Percentiles rank a stretch among this genome's conserved stretches.
These are phyloP conservation scores for Drosophila ustulata DNA, from an alignment of 2,888 invertebrate species.

Conservation along the genomic window DNA sequence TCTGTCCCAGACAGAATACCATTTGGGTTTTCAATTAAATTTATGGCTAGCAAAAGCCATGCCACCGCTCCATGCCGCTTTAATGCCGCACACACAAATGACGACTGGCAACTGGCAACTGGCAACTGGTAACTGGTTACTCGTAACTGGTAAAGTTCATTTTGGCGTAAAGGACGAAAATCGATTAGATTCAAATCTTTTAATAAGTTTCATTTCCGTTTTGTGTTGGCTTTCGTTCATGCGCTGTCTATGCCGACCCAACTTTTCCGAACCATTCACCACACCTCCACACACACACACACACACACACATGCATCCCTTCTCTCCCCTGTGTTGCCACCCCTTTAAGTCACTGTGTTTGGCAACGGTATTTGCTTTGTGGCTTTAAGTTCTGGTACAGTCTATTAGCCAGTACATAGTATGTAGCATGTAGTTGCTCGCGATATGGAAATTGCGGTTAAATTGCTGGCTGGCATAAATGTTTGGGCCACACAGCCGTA, in stretches of 20 bases:
- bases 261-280: conserved; percentile 24
- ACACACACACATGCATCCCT: background rate
- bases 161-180: conserved; percentile 75
- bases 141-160: conserved; percentile 63
- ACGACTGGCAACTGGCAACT: conserved; percentile 19
- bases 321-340: background rate
- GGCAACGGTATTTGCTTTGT: conserved; percentile 64
- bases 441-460: conserved; percentile 65
- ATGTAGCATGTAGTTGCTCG: conserved; percentile 43
- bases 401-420: conserved; percentile 55
- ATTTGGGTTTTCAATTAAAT: conserved; percentile 76
- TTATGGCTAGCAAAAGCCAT: conserved; percentile 68
- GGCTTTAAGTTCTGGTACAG: conserved; percentile 50
- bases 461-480: conserved; percentile 51
- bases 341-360: background rate
- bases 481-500: conserved; percentile 4
- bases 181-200: conserved; percentile 83
- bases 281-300: conserved; percentile 7
- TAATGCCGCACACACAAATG: conserved; percentile 44
- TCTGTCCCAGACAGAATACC: conserved; percentile 63
- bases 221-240: conserved; percentile 72
- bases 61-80: conserved; percentile 39
- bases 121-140: conserved; percentile 26
- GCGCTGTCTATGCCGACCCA: conserved; percentile 56
- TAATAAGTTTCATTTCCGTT: conserved; percentile 83